Percentiles rank a stretch among this genome's conserved stretches.
Conservation (phyloP, 2,888 invertebrate species). For the Ophioninae sp. region DNA sequence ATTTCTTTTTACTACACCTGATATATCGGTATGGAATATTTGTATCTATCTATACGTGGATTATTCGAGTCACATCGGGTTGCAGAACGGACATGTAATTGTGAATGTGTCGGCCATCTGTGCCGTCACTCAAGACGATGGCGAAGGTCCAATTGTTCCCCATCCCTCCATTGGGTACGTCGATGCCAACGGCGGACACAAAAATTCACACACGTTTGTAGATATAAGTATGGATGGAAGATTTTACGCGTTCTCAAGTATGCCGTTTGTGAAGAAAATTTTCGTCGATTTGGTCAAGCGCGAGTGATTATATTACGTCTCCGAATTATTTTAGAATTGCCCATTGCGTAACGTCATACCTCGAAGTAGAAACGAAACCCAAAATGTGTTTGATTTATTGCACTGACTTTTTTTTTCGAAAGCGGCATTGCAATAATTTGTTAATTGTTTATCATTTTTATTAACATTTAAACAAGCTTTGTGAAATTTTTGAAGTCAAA, state of each 20-base stretch:
- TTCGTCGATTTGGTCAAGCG: background rate
- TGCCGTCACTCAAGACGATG: conserved; percentile 78
- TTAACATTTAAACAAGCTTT: no score
- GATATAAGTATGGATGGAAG: background rate
- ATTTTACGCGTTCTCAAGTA: background rate
- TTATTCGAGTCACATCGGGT: conserved; percentile 36
- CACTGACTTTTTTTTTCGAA: background rate
- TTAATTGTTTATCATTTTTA: background rate
- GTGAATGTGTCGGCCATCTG: conserved; percentile 80
- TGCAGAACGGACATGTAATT: conserved; percentile 74
- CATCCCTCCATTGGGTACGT: conserved; percentile 58
- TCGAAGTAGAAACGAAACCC: background rate
- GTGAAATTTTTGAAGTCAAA: no score
- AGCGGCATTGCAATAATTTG: background rate
- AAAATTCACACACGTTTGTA: conserved; percentile 1
- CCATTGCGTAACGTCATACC: background rate
- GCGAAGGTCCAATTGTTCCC: conserved; percentile 78
- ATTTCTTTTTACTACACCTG: no score
- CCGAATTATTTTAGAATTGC: background rate
- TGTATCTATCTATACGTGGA: no score
- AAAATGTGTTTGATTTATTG: no score
- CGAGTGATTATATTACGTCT: background rate
- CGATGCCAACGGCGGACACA: conserved; percentile 26
- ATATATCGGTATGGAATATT: no score
- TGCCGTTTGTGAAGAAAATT: background rate